Evolutionary conservation across 2,797 vertebrate species (phyloP).

Genomic region (Scomberomorus guttatus): DNA sequence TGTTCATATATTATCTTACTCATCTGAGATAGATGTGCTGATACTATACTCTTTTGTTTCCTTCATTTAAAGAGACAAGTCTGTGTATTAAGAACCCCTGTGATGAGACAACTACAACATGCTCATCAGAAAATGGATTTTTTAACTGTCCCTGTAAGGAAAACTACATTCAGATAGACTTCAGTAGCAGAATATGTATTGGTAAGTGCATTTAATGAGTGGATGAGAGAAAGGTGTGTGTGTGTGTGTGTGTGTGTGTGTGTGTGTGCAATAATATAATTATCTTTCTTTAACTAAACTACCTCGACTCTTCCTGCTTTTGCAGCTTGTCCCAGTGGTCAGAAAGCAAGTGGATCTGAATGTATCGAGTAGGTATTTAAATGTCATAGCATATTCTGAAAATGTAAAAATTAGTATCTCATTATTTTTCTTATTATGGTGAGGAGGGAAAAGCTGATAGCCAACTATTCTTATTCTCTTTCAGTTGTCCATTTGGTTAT

Average conservation of each 20-base stretch:
- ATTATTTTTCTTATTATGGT: not conserved
- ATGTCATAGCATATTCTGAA: not conserved
- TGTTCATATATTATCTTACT: not conserved
- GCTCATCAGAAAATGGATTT: rapidly evolving
- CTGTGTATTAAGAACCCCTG: slow-evolving; percentile 12
- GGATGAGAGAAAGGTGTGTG: too few species aligned
- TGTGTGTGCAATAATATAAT: not conserved
- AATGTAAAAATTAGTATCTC: not conserved
- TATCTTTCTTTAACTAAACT: not conserved
- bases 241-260: slow-evolving; percentile 6
- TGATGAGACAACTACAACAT: rapidly evolving
- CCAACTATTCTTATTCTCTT: slow-evolving; percentile 31
- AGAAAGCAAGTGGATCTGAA: rapidly evolving
- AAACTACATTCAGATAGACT: rapidly evolving
- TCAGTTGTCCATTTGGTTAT: slow-evolving; percentile 76
- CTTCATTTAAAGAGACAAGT: rapidly evolving
- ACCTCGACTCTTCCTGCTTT: not conserved
- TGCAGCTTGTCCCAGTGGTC: slow-evolving; percentile 72
- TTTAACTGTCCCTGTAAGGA: rapidly evolving
- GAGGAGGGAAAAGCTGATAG: not conserved
- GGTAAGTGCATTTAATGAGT: slow-evolving; percentile 60
- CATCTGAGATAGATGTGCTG: not conserved
- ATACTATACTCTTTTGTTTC: not conserved
- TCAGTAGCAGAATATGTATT: slow-evolving; percentile 34
- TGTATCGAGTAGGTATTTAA: slow-evolving; percentile 66